Base-by-base conservation (phyloP, 92 coral and sea anemone genomes). In the Porites evermanni region DNA sequence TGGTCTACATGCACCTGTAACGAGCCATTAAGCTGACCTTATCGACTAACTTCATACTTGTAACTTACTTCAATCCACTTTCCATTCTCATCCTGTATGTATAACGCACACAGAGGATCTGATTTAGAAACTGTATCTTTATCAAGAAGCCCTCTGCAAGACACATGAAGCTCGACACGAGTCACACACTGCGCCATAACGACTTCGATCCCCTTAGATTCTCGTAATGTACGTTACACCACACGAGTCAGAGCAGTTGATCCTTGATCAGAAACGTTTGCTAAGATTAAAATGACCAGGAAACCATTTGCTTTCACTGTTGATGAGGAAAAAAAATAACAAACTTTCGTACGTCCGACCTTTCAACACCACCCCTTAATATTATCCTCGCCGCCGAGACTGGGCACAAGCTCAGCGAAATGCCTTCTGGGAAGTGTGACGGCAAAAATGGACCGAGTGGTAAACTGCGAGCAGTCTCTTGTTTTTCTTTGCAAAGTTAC, bases 91-190 rank as follows among this genome's bases (percentile, higher is more conserved):
- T 93, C 96, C 61, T 97, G 97, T 77, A 93, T 92, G 20, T 82
- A 83, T 47, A 97, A 47, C 47, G 85, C 98, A 70, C 89, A 95
- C 1, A 95, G 1, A 7, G 99, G 98, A 63, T 97, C 99, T 5
- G 99, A 97, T 87, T 97, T 97, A 12, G 99, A 97, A 66, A 89
- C 80, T 10, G 95, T 78, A 74, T 97, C 99, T 64, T 88, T 97
- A 63, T 97, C 96, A 16, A 97, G 80, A 20, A 97, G 93, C 2
- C 97, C 97, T 84, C 98, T 88, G 64, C 99, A 97, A 13, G 98
- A 97, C 14, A 97, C 50, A 78, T 97, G 98, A 12, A 97, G 93
- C 17, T 95, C 98, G 0, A 97, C 98, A 47, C 92, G 91, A 7
- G 97, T 93, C 8, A 97, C 99, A 72, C 98, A 97, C 56, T 94